Conservation (phyloP, 1,140 invertebrate genomes). For the Odontomachus brunneus region DNA sequence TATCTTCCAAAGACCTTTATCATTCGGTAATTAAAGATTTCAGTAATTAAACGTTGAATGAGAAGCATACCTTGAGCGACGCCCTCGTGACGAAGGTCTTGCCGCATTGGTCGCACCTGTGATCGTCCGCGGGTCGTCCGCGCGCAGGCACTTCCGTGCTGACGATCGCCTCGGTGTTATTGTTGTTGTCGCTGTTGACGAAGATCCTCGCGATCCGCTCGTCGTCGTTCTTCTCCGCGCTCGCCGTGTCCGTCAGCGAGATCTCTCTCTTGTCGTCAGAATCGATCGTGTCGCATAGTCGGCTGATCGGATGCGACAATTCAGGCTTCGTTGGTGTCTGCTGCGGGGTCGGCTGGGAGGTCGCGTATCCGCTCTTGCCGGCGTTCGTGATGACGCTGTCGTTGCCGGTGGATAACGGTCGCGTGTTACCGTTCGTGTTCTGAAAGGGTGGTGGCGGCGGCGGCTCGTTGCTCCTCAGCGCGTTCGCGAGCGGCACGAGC, state of each 20-base stretch:
- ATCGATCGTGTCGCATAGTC: constrained; percentile 74
- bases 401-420: not conserved
- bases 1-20: too few species aligned
- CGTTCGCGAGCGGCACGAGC: not conserved
- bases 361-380: constrained; percentile 3
- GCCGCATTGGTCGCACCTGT: constrained; percentile 83
- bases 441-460: not conserved
- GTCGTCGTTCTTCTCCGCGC: constrained; percentile 26
- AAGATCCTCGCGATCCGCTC: constrained; percentile 41
- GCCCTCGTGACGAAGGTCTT: constrained; percentile 84
- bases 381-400: constrained; percentile 33
- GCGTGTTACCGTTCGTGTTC: constrained; percentile 14
- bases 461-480: constrained; percentile 7
- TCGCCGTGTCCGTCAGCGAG: constrained; percentile 4
- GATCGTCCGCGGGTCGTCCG: constrained; percentile 66
- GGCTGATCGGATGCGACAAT: constrained; percentile 77
- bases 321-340: constrained; percentile 65
- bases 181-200: constrained; percentile 74
- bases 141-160: constrained; percentile 41
- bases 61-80: constrained; percentile 81
- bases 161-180: constrained; percentile 68
- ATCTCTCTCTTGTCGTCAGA: constrained; percentile 41
- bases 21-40: not conserved
- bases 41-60: not conserved
- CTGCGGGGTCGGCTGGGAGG: not conserved